phyloP scores from a whole-genome alignment of 2,113 vertebrate genomes.

The Corythaixoides concolor region DNA sequence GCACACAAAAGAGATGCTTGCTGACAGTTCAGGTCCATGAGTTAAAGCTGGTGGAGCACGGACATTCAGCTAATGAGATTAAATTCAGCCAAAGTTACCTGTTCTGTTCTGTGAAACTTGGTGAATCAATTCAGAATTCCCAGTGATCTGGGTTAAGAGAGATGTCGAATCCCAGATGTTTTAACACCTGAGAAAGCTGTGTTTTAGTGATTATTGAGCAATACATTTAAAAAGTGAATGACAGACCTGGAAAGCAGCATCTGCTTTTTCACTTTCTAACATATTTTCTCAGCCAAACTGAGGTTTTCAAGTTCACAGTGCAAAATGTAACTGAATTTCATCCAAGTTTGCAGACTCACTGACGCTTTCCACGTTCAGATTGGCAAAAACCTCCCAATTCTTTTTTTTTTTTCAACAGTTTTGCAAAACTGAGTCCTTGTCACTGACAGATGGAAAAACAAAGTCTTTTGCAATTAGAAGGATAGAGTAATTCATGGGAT shows the following conservation, averaged over 20 bases:
- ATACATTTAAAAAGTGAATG: conserved; percentile 52
- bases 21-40: background rate
- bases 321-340: conserved; percentile 58
- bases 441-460: conserved; percentile 57
- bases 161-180: conserved; percentile 44
- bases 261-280: conserved; percentile 59
- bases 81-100: background rate
- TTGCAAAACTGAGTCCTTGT: conserved; percentile 38
- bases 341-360: conserved; percentile 46
- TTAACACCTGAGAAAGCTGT: conserved; percentile 25
- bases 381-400: conserved; percentile 15
- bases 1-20: background rate
- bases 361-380: background rate
- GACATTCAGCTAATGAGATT: conserved; percentile 16
- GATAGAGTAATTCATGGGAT: background rate
- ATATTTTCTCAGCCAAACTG: conserved; percentile 59
- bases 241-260: conserved; percentile 67
- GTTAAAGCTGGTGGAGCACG: background rate
- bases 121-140: conserved; percentile 30
- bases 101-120: background rate
- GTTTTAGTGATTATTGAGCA: conserved; percentile 45
- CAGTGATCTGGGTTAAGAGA: conserved; percentile 31
- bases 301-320: conserved; percentile 62
- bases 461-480: conserved; percentile 7
- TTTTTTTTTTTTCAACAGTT: background rate